These are phyloP conservation scores for Arvicanthis niloticus DNA, from an alignment of 2,113 vertebrate genomes.

Conservation along the genomic window DNA sequence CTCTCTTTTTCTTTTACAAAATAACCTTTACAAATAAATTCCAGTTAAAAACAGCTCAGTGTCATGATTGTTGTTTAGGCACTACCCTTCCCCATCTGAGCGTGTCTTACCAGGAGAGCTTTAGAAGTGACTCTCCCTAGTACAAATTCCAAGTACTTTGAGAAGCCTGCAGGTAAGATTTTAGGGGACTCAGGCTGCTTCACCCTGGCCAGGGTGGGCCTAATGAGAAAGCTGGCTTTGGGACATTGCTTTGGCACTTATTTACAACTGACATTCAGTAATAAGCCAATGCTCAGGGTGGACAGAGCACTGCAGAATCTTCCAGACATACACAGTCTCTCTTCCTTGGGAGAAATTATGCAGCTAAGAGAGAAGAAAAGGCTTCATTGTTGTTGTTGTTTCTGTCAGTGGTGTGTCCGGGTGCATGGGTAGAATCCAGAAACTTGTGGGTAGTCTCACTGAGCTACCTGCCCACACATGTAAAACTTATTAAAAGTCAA, in stretches of 20 bases:
- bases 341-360: neutral
- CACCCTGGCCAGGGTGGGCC: neutral
- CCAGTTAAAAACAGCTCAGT: neutral
- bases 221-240: neutral
- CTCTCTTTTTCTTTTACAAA: conserved; percentile 9
- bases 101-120: neutral
- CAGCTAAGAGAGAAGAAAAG: neutral
- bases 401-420: neutral
- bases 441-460: neutral
- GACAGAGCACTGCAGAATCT: neutral
- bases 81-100: neutral
- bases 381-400: neutral
- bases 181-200: neutral
- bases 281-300: no score
- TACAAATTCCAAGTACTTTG: neutral
- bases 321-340: neutral
- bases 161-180: neutral
- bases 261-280: neutral
- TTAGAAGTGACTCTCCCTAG: conserved; percentile 5
- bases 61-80: neutral
- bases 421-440: neutral
- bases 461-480: neutral
- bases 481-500: neutral
- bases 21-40: conserved; percentile 5
- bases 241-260: neutral